Evolutionary conservation across 2,113 vertebrate genomes (phyloP).

Genomic region (Aspidoscelis tigris): DNA sequence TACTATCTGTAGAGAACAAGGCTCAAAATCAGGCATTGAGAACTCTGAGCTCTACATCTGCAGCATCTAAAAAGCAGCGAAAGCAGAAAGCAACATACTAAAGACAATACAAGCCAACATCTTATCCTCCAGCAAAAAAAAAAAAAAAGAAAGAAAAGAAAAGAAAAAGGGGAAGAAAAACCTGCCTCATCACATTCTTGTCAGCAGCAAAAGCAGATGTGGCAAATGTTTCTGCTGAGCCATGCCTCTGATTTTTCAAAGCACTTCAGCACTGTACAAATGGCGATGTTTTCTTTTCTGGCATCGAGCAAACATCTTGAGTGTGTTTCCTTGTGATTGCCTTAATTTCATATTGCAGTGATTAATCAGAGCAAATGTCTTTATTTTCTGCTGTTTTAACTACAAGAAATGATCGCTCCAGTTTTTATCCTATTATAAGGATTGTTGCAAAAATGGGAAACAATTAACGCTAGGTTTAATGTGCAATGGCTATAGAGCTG

Average conservation of each 20-base stretch:
- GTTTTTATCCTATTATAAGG: conserved; percentile 83
- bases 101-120: neutral
- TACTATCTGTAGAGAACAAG: neutral
- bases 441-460: conserved; percentile 83
- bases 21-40: neutral
- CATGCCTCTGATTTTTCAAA: conserved; percentile 41
- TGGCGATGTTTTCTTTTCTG: conserved; percentile 40
- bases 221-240: conserved; percentile 8
- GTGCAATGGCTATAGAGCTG: conserved; percentile 78
- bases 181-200: neutral
- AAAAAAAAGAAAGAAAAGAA: no score
- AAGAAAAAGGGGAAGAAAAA: no score
- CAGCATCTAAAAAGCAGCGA: neutral
- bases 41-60: neutral
- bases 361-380: conserved; percentile 79
- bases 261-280: conserved; percentile 38
- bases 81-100: neutral
- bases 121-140: conserved; percentile 30
- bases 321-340: conserved; percentile 64
- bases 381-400: conserved; percentile 84
- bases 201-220: conserved; percentile 24
- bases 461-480: conserved; percentile 84
- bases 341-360: conserved; percentile 77
- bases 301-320: conserved; percentile 44
- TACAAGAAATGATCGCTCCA: conserved; percentile 81